Percentiles rank a stretch among this genome's conserved stretches.
Conservation (phyloP, 1,140 invertebrate genomes). For the Drosophila orena region DNA sequence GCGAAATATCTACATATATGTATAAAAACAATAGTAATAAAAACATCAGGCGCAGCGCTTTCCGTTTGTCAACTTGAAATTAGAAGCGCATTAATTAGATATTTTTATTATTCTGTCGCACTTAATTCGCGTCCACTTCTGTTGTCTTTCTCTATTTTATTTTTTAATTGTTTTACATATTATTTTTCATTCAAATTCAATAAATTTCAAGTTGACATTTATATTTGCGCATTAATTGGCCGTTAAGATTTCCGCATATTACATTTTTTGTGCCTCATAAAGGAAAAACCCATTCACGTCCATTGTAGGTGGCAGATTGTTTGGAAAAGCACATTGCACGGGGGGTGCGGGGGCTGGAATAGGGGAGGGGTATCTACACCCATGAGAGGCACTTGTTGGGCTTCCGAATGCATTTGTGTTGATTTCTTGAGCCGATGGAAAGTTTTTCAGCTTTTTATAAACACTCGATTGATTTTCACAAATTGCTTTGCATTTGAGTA, state of each 20-base stretch:
- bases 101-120: constrained; percentile 68
- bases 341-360: not conserved
- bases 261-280: constrained; percentile 31
- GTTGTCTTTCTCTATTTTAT: constrained; percentile 20
- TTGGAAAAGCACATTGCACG: constrained; percentile 46
- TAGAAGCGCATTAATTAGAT: constrained; percentile 82
- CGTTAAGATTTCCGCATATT: constrained; percentile 68
- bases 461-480: constrained; percentile 3
- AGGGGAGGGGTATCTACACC: constrained; percentile 7
- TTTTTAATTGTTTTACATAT: constrained; percentile 34
- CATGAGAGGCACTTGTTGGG: constrained; percentile 58
- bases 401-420: constrained; percentile 45
- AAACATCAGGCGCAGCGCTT: constrained; percentile 44
- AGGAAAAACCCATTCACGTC: constrained; percentile 50
- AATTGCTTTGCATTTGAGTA: not conserved
- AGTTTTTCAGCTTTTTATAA: constrained; percentile 34
- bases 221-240: constrained; percentile 74
- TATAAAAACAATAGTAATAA: constrained; percentile 32
- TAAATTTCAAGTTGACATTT: constrained; percentile 78
- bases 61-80: constrained; percentile 76
- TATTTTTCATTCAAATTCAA: constrained; percentile 50
- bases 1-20: constrained; percentile 16
- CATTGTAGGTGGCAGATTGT: constrained; percentile 40
- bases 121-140: constrained; percentile 32
- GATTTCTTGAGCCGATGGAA: constrained; percentile 37